phyloP scores from a whole-genome alignment of 2,113 vertebrate genomes.

The Xenus cinereus region DNA sequence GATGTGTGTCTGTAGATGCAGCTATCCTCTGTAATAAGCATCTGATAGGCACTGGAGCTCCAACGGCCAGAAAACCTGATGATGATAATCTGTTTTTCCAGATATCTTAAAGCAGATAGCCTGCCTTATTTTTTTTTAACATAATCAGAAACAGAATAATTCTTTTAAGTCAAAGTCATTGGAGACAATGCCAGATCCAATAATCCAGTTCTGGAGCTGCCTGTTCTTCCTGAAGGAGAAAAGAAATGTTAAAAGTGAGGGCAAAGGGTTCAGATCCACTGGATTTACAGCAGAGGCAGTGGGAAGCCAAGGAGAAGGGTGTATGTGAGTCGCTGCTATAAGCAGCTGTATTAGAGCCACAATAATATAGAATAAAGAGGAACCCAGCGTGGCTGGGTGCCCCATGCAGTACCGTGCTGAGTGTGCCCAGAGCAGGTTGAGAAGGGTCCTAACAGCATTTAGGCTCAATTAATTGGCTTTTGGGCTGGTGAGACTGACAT shows the following conservation, averaged over 20 bases:
- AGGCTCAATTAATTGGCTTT: background rate
- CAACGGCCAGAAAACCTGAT: background rate
- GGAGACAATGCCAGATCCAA: background rate
- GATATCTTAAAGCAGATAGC: background rate
- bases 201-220: background rate
- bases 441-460: background rate
- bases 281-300: background rate
- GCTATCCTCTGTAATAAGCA: background rate
- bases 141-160: background rate
- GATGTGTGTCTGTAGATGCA: background rate
- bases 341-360: background rate
- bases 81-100: background rate
- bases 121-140: background rate
- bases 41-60: background rate
- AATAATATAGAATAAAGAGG: background rate
- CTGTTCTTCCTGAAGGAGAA: background rate
- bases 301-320: background rate
- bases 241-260: background rate
- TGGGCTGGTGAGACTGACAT: background rate
- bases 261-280: background rate
- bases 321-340: background rate
- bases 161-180: background rate
- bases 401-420: fast-evolving
- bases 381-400: background rate
- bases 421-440: background rate